Conservation (phyloP, 2,888 invertebrate genomes). For the Synanthedon myopaeformis region DNA sequence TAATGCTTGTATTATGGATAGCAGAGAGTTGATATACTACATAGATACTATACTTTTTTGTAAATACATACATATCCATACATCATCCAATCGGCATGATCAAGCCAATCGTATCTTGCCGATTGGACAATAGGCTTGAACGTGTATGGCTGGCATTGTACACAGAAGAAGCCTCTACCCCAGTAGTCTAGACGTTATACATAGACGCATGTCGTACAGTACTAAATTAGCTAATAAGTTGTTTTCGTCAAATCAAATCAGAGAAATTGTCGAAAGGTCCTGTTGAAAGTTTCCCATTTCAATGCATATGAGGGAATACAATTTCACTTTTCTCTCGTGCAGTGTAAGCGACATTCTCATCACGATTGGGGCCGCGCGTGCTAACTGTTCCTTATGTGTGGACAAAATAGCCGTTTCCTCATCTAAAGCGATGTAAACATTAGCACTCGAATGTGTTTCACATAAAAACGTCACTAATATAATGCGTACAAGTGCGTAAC, state of each 20-base stretch:
- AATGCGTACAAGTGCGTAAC: not conserved
- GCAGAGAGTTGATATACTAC: no score
- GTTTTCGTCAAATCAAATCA: not conserved
- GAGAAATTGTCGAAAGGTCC: constrained; percentile 29
- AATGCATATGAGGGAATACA: constrained; percentile 42
- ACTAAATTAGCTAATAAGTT: no score
- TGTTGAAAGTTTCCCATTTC: constrained; percentile 55
- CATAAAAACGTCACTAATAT: not conserved
- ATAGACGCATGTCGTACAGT: not conserved
- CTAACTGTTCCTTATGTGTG: constrained; percentile 8
- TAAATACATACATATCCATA: no score
- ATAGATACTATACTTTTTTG: no score
- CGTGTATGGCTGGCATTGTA: no score
- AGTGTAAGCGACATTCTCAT: constrained; percentile 49
- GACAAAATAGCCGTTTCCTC: not conserved
- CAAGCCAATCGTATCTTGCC: no score
- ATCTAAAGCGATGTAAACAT: not conserved
- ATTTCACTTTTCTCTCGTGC: constrained; percentile 65
- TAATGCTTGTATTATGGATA: no score
- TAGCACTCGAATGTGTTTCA: not conserved
- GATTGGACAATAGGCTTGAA: no score
- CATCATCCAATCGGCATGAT: no score
- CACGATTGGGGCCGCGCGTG: constrained; percentile 62
- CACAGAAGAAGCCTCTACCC: no score
- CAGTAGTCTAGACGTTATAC: not conserved